Evolutionary conservation across 2,113 vertebrate species (phyloP).

Genomic region (Acrocephalus arundinaceus): DNA sequence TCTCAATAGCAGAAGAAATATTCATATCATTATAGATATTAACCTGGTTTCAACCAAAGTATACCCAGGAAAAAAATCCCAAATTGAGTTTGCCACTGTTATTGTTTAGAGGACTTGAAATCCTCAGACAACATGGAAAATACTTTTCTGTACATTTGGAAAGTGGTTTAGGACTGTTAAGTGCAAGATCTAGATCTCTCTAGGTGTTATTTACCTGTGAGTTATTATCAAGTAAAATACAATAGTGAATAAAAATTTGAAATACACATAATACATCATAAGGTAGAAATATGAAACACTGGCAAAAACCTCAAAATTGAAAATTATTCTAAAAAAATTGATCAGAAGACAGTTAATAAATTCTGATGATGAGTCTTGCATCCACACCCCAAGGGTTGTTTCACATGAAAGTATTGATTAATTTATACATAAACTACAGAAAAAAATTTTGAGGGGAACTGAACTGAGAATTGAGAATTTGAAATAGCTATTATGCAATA

Average conservation of each 20-base stretch:
- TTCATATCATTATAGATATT: background rate
- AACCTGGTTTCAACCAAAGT: background rate
- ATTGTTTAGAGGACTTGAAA: background rate
- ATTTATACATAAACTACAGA: background rate
- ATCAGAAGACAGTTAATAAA: background rate
- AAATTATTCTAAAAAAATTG: background rate
- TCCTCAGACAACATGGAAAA: background rate
- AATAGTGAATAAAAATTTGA: background rate
- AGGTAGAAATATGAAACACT: background rate
- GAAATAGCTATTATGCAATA: background rate
- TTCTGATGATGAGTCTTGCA: background rate
- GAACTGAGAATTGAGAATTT: background rate
- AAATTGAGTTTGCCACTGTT: background rate
- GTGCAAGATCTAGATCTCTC: background rate
- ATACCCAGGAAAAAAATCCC: background rate
- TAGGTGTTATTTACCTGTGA: background rate
- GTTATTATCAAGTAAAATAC: background rate
- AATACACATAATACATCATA: background rate
- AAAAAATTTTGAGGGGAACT: background rate
- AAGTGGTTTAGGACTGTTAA: background rate
- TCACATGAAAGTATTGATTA: background rate
- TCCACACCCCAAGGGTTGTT: background rate
- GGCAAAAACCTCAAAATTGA: background rate
- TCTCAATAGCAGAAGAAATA: background rate
- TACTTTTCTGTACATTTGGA: background rate